phyloP scores from a whole-genome alignment of 2,797 vertebrate species.

The Ctenopoma kingsleyae region DNA sequence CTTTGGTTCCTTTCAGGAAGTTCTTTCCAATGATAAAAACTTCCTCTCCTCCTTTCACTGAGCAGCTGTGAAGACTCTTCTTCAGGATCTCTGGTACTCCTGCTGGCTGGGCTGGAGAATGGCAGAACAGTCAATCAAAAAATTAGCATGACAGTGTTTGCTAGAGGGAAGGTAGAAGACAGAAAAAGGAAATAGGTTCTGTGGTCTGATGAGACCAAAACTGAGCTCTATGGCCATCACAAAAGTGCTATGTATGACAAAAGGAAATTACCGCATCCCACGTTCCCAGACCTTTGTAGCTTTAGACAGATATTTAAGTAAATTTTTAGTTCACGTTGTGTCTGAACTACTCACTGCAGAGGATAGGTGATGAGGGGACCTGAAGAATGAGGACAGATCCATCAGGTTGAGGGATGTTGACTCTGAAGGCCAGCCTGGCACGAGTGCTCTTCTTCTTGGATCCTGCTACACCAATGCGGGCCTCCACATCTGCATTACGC shows the following conservation, averaged over 20 bases:
- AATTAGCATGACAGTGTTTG: conserved; percentile 26
- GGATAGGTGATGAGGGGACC: conserved; percentile 93
- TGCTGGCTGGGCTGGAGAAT: conserved; percentile 93
- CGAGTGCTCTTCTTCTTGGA: conserved; percentile 99
- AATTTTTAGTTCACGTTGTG: not conserved
- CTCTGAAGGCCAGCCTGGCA: conserved; percentile 95
- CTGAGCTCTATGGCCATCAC: not conserved
- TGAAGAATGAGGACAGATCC: conserved; percentile 93
- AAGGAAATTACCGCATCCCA: not conserved
- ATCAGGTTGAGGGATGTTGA: conserved; percentile 92
- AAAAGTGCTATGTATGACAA: not conserved
- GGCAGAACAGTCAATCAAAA: conserved; percentile 18
- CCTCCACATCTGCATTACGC: conserved; percentile 98
- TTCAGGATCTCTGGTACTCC: conserved; percentile 98
- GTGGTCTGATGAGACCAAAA: conserved; percentile 1
- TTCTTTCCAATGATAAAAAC: conserved; percentile 99
- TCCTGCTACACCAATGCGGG: conserved; percentile 96
- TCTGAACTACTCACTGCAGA: conserved; percentile 92
- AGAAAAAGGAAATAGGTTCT: too few species aligned
- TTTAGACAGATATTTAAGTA: not conserved
- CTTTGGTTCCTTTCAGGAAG: conserved; percentile 99
- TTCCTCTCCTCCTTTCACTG: conserved; percentile 95
- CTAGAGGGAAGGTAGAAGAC: not conserved
- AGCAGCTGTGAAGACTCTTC: conserved; percentile 96
- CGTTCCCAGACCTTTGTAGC: too few species aligned